These are phyloP conservation scores for Lagocephalus sceleratus DNA, from an alignment of 2,797 vertebrate genomes.

Conservation along the genomic window DNA sequence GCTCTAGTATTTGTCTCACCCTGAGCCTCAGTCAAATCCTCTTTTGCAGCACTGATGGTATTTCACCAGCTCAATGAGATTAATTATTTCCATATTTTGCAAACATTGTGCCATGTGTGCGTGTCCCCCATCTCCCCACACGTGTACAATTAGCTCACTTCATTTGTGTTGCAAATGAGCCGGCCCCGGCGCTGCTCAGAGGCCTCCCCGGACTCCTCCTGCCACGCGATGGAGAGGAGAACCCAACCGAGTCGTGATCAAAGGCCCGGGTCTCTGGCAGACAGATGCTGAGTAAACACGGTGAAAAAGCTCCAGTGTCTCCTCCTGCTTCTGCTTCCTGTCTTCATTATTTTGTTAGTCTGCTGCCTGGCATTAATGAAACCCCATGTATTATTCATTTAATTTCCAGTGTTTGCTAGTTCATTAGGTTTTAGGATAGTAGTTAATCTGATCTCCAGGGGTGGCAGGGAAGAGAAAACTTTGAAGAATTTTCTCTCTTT, in stretches of 20 bases:
- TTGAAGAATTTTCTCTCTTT: slow-evolving; percentile 48
- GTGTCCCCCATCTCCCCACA: slow-evolving; percentile 30
- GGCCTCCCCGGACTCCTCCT: slow-evolving; percentile 50
- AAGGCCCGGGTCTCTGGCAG: slow-evolving; percentile 50
- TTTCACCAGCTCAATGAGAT: slow-evolving; percentile 65
- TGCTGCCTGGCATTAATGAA: slow-evolving; percentile 65
- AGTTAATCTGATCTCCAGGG: slow-evolving; percentile 66
- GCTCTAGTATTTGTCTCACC: slow-evolving; percentile 48
- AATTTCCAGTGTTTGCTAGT: slow-evolving; percentile 66
- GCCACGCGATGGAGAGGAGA: slow-evolving; percentile 48
- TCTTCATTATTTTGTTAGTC: slow-evolving; percentile 60
- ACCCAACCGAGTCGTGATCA: slow-evolving; percentile 59
- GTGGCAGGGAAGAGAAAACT: slow-evolving; percentile 46
- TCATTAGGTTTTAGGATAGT: slow-evolving; percentile 68
- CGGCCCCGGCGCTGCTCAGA: slow-evolving; percentile 30
- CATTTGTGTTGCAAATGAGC: slow-evolving; percentile 67
- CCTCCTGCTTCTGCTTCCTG: slow-evolving; percentile 32
- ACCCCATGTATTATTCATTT: slow-evolving; percentile 67
- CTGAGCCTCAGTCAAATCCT: slow-evolving; percentile 50
- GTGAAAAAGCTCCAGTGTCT: slow-evolving; percentile 41
- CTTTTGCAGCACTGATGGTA: slow-evolving; percentile 58
- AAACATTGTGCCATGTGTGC: slow-evolving; percentile 49
- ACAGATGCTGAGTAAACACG: slow-evolving; percentile 64
- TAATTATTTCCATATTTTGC: slow-evolving; percentile 70
- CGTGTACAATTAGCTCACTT: slow-evolving; percentile 66